Evolutionary conservation across 1,140 invertebrate species (phyloP).

Genomic region (Drosophila baimaii): DNA sequence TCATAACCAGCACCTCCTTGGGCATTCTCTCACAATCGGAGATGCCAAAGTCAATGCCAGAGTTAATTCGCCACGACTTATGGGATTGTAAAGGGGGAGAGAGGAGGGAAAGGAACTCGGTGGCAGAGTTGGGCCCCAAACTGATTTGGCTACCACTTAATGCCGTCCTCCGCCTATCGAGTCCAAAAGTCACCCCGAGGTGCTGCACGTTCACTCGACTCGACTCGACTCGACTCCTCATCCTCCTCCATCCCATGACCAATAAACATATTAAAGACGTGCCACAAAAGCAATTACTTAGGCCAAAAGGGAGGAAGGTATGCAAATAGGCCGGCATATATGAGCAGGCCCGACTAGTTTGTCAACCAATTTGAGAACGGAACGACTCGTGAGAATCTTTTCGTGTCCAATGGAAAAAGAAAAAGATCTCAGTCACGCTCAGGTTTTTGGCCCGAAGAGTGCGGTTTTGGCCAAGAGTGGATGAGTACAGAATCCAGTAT

Average conservation of each 20-base stretch:
- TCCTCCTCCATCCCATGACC: conserved; percentile 6
- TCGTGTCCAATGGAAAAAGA: conserved; percentile 30
- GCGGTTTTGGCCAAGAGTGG: conserved; percentile 31
- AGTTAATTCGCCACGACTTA: conserved; percentile 47
- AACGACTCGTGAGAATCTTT: conserved; percentile 74
- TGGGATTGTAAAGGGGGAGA: not conserved
- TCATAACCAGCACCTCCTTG: conserved; percentile 38
- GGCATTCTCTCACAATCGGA: conserved; percentile 63
- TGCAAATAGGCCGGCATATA: conserved; percentile 48
- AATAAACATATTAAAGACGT: conserved; percentile 64
- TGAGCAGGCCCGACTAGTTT: conserved; percentile 69
- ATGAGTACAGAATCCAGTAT: conserved; percentile 3
- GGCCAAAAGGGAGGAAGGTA: conserved; percentile 32
- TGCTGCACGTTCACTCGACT: conserved; percentile 57
- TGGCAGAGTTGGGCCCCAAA: conserved; percentile 39
- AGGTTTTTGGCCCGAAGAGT: conserved; percentile 62
- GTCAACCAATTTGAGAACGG: conserved; percentile 73
- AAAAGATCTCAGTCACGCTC: conserved; percentile 70
- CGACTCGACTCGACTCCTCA: not conserved
- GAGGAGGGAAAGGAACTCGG: conserved; percentile 23
- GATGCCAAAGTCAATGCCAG: conserved; percentile 63
- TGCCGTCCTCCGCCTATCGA: conserved; percentile 37
- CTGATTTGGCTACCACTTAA: conserved; percentile 77
- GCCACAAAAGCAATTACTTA: conserved; percentile 61
- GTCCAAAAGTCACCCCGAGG: conserved; percentile 49